phyloP scores from a whole-genome alignment of 2,797 vertebrate species.

The Apogon hyalosoma region DNA sequence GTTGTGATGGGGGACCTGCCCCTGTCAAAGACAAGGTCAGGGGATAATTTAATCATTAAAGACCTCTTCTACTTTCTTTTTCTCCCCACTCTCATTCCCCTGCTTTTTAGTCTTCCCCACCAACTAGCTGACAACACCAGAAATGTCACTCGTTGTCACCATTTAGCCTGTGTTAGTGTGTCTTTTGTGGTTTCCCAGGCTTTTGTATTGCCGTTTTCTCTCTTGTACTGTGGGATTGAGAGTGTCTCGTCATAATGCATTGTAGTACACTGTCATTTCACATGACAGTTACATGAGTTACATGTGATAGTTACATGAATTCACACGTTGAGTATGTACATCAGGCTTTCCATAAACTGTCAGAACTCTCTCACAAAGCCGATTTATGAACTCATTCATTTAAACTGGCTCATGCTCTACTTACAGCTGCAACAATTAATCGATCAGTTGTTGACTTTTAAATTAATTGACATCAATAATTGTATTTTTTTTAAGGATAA shows the following conservation, averaged over 20 bases:
- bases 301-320: conserved; percentile 9
- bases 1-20: conserved; percentile 71
- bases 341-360: not conserved
- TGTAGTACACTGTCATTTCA: conserved; percentile 47
- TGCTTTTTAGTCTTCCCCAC: conserved; percentile 47
- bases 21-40: conserved; percentile 85
- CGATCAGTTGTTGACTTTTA: too few relatives aligned
- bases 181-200: conserved; percentile 63
- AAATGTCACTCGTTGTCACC: conserved; percentile 76
- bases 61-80: conserved; percentile 69
- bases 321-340: not conserved
- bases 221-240: conserved; percentile 45
- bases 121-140: conserved; percentile 73
- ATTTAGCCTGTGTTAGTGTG: conserved; percentile 56
- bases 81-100: conserved; percentile 33
- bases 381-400: not conserved
- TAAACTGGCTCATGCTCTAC: not conserved
- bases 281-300: conserved; percentile 21
- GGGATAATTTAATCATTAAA: conserved; percentile 88
- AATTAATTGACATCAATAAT: too few relatives aligned
- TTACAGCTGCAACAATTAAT: not conserved
- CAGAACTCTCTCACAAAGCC: not conserved
- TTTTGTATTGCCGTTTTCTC: conserved; percentile 58
- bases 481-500: too few relatives aligned
- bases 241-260: conserved; percentile 39